A percentile compares a stretch with the other conserved stretches of the same genome.
phyloP scores from a whole-genome alignment of 2,888 invertebrate genomes.

The Agelastica alni region DNA sequence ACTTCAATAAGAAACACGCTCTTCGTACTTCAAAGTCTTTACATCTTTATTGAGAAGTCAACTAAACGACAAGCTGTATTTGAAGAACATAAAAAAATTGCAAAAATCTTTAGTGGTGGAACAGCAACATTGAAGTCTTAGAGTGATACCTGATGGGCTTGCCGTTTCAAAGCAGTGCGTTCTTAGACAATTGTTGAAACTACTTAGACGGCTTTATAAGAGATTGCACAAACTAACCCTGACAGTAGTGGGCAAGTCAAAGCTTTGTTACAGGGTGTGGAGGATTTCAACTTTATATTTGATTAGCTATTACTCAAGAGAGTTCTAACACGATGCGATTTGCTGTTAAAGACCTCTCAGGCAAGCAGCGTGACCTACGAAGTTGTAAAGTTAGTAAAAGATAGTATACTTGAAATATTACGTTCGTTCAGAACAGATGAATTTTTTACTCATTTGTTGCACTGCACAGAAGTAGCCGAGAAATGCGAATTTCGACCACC shows the following conservation, averaged over 20 bases:
- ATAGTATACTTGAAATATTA: background rate
- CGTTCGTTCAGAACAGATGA: slow-evolving; percentile 9
- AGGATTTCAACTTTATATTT: slow-evolving; percentile 17
- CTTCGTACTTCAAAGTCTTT: slow-evolving; percentile 10
- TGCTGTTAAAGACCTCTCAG: slow-evolving; percentile 14
- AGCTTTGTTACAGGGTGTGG: slow-evolving; percentile 13
- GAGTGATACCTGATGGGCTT: slow-evolving; percentile 4
- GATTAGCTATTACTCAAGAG: slow-evolving; percentile 16
- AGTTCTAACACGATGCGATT: slow-evolving; percentile 14
- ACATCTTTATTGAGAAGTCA: slow-evolving; percentile 15
- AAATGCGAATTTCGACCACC: background rate
- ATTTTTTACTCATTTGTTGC: background rate
- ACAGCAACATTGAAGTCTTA: slow-evolving; percentile 1
- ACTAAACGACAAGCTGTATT: slow-evolving; percentile 11
- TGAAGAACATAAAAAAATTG: too few species aligned
- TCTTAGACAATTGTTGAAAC: slow-evolving; percentile 2
- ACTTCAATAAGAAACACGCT: slow-evolving; percentile 8
- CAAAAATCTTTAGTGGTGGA: slow-evolving; percentile 5
- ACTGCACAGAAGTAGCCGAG: slow-evolving; percentile 7
- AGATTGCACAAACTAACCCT: slow-evolving; percentile 5
- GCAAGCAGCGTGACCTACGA: slow-evolving; percentile 18
- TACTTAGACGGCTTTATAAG: slow-evolving; percentile 1
- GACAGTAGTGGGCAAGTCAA: slow-evolving; percentile 5
- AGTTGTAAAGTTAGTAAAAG: slow-evolving; percentile 15
- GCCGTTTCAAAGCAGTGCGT: background rate